These are phyloP conservation scores for Lethenteron camtschaticum DNA, from an alignment of 2,113 vertebrate species.

Conservation along the genomic window DNA sequence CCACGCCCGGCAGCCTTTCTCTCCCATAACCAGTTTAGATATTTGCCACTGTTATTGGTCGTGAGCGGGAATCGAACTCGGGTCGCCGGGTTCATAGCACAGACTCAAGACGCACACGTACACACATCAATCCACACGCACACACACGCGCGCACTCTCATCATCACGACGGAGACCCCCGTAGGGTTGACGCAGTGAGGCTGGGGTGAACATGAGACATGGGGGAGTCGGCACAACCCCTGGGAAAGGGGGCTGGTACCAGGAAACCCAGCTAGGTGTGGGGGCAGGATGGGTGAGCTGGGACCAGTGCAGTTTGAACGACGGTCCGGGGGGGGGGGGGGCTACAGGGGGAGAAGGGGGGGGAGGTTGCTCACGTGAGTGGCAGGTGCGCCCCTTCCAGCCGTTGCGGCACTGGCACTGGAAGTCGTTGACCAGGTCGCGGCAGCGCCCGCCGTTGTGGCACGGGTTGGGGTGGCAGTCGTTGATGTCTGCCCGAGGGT, in stretches of 20 bases:
- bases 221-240: background rate
- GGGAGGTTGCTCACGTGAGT: slow-evolving; percentile 43
- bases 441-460: slow-evolving; percentile 53
- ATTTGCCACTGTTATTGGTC: too few species aligned
- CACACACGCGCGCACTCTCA: slow-evolving; percentile 11
- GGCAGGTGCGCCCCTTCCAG: slow-evolving; percentile 92
- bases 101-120: background rate
- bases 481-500: slow-evolving; percentile 39
- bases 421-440: slow-evolving; percentile 66
- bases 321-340: background rate
- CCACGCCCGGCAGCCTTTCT: too few species aligned
- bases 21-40: too few species aligned
- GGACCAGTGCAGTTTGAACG: background rate
- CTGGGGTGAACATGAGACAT: background rate
- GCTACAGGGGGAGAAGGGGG: background rate
- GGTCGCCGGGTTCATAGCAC: too few species aligned
- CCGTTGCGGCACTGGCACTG: slow-evolving; percentile 53
- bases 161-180: slow-evolving; percentile 6
- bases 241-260: background rate
- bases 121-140: slow-evolving; percentile 12
- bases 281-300: background rate
- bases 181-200: slow-evolving; percentile 4
- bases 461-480: slow-evolving; percentile 63
- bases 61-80: too few species aligned
- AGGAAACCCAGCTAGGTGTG: background rate